A percentile compares a stretch with the other conserved stretches of the same genome.
phyloP scores from a whole-genome alignment of 2,888 invertebrate species.

The Volucella inflata region DNA sequence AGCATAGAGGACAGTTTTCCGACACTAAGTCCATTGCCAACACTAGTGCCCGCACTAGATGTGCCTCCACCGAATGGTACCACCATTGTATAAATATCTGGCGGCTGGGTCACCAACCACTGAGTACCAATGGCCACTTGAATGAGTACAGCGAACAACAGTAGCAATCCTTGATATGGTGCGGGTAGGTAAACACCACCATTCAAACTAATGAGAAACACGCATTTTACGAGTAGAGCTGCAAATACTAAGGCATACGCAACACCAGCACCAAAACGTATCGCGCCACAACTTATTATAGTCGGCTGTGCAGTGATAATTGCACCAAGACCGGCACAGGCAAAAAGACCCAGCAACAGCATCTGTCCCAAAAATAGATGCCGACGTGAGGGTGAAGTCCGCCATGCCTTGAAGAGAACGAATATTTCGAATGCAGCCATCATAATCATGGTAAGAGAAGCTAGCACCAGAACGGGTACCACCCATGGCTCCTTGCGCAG shows the following conservation, averaged over 20 bases:
- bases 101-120: conserved; percentile 93
- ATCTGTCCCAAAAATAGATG: conserved; percentile 95
- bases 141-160: conserved; percentile 95
- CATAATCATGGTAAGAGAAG: conserved; percentile 92
- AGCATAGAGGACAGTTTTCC: conserved; percentile 74
- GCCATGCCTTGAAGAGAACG: conserved; percentile 93
- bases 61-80: conserved; percentile 80
- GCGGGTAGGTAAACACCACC: conserved; percentile 96
- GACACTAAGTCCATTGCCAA: conserved; percentile 28
- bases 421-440: conserved; percentile 95
- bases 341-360: conserved; percentile 92
- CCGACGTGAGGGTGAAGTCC: conserved; percentile 92
- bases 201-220: conserved; percentile 95
- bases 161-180: conserved; percentile 94
- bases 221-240: conserved; percentile 95
- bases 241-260: conserved; percentile 94
- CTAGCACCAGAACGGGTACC: conserved; percentile 92
- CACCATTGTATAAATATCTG: conserved; percentile 85
- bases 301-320: conserved; percentile 91
- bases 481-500: conserved; percentile 94
- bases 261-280: conserved; percentile 92
- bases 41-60: conserved; percentile 77
- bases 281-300: conserved; percentile 91
- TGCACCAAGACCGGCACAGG: conserved; percentile 91
- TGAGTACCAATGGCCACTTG: conserved; percentile 93